Conservation (phyloP, 1,140 invertebrate genomes). For the Aphis craccivora region DNA sequence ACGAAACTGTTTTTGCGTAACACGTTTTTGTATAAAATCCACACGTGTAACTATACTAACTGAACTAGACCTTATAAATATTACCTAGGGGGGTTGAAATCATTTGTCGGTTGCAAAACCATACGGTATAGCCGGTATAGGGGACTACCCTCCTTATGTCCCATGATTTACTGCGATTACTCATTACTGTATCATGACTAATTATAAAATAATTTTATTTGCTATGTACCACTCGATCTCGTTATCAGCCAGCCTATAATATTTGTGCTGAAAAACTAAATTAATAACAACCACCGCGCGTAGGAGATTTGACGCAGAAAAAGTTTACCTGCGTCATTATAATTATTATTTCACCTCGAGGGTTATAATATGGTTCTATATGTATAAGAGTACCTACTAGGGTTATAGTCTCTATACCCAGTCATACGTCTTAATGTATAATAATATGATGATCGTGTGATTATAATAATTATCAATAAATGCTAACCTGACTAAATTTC, state of each 20-base stretch:
- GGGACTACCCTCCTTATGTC: background rate
- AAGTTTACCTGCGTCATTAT: background rate
- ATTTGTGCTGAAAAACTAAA: background rate
- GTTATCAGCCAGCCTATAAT: background rate
- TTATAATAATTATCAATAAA: background rate
- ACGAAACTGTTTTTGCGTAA: background rate
- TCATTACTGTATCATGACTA: background rate
- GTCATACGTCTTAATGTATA: background rate
- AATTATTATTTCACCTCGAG: background rate
- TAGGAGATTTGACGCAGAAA: background rate
- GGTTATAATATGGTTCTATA: background rate
- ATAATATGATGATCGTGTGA: background rate
- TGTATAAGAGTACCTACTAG: background rate
- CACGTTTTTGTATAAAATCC: slow-evolving; percentile 5
- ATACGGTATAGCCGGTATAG: too few relatives aligned
- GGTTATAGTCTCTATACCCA: background rate
- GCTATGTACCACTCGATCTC: background rate
- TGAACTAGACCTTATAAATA: background rate
- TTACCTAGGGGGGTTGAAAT: background rate
- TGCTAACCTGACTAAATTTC: background rate
- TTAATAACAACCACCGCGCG: background rate
- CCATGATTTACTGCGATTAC: background rate
- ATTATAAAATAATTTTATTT: background rate
- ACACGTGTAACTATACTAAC: slow-evolving; percentile 5
- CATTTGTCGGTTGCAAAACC: background rate